Percentiles rank a stretch among this genome's conserved stretches.
phyloP scores from a whole-genome alignment of 2,888 invertebrate genomes.

The Acleris laterana region DNA sequence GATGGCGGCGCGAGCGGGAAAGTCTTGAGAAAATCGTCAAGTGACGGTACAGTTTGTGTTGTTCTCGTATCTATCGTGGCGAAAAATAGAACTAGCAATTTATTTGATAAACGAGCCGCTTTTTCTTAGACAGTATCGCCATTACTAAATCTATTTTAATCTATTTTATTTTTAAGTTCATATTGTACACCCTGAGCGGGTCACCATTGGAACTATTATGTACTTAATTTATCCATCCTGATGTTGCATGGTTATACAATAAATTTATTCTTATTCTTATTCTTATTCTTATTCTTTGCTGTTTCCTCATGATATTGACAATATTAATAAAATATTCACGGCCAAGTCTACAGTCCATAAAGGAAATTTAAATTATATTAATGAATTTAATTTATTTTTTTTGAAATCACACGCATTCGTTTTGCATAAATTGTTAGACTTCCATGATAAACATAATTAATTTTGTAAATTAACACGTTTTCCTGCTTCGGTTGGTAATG shows the following conservation, averaged over 20 bases:
- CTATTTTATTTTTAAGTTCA: too few relatives aligned
- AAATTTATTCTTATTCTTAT: too few relatives aligned
- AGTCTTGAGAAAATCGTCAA: slow-evolving; percentile 25
- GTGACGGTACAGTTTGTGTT: slow-evolving; percentile 15
- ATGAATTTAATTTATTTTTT: too few relatives aligned
- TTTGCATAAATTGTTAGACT: neutral
- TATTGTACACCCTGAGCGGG: too few relatives aligned
- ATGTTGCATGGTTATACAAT: too few relatives aligned
- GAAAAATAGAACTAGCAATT: neutral
- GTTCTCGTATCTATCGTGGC: neutral
- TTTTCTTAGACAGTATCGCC: neutral
- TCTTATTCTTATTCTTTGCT: too few relatives aligned
- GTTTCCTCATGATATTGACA: too few relatives aligned
- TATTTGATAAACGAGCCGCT: neutral
- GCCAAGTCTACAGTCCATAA: too few relatives aligned
- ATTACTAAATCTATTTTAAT: neutral
- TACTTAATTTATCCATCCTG: too few relatives aligned
- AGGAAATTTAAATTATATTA: too few relatives aligned
- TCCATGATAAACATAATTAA: neutral
- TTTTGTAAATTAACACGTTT: neutral
- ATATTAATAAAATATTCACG: too few relatives aligned
- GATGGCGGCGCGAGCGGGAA: slow-evolving; percentile 61
- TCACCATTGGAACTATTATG: too few relatives aligned
- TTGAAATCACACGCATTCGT: neutral
- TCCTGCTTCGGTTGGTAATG: neutral